Evolutionary conservation across 2,888 invertebrate species (phyloP).

Genomic region (Acleris laterana): DNA sequence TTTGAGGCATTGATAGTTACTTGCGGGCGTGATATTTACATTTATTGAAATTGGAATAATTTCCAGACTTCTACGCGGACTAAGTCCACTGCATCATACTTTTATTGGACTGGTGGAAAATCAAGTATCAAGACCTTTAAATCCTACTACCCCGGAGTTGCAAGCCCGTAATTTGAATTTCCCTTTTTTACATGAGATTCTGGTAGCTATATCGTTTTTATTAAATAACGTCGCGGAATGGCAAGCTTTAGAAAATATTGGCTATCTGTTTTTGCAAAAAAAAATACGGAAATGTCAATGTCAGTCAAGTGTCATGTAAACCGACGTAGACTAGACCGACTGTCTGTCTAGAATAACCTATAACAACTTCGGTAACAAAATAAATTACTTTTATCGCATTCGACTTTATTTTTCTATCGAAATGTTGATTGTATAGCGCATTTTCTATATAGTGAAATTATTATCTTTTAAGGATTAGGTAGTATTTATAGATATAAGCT

Average conservation of each 20-base stretch:
- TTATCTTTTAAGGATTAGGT: slow-evolving; percentile 34
- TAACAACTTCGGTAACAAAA: slow-evolving; percentile 16
- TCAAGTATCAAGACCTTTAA: too few relatives aligned
- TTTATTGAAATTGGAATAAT: too few relatives aligned
- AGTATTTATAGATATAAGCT: slow-evolving; percentile 28
- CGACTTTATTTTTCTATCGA: slow-evolving; percentile 41
- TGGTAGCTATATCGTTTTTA: too few relatives aligned
- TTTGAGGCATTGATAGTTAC: too few relatives aligned
- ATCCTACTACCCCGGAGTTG: too few relatives aligned
- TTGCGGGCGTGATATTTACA: too few relatives aligned
- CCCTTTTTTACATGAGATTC: too few relatives aligned
- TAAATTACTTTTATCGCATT: slow-evolving; percentile 36
- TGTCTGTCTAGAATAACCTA: slow-evolving; percentile 21
- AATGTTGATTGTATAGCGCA: slow-evolving; percentile 25
- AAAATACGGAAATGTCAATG: slow-evolving; percentile 13
- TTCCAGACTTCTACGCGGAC: too few relatives aligned
- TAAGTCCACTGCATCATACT: too few relatives aligned
- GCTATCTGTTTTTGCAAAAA: neutral
- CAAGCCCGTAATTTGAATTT: too few relatives aligned
- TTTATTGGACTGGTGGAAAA: too few relatives aligned
- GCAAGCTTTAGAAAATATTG: slow-evolving; percentile 19
- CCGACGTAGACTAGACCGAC: slow-evolving; percentile 27
- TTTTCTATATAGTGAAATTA: slow-evolving; percentile 4
- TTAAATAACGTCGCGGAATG: neutral
- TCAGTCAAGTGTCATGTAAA: slow-evolving; percentile 27